Percentiles rank a stretch among this genome's conserved stretches.
phyloP scores from a whole-genome alignment of 2,888 invertebrate genomes.

The Aspidiotus destructor region DNA sequence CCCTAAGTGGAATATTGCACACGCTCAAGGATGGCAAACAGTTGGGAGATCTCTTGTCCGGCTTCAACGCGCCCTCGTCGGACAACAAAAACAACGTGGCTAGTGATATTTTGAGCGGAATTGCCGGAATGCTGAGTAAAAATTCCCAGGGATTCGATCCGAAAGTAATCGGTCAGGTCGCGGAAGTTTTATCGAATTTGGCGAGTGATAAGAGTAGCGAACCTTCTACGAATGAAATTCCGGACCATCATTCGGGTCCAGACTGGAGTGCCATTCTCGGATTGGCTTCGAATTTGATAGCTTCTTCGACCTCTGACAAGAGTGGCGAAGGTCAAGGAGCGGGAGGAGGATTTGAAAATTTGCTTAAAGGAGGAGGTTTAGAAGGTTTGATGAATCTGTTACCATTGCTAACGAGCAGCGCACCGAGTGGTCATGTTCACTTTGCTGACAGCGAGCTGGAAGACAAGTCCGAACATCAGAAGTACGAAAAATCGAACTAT shows the following conservation, averaged over 20 bases:
- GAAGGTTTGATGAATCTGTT: slow-evolving; percentile 48
- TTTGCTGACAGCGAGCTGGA: slow-evolving; percentile 47
- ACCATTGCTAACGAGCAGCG: slow-evolving; percentile 56
- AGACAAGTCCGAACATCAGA: slow-evolving; percentile 50
- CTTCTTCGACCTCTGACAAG: slow-evolving; percentile 21
- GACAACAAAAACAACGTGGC: slow-evolving; percentile 27
- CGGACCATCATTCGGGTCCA: slow-evolving; percentile 27
- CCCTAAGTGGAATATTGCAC: slow-evolving; percentile 56
- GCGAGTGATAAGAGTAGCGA: slow-evolving; percentile 36
- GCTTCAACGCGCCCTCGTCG: slow-evolving; percentile 22
- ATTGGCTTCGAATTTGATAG: slow-evolving; percentile 35
- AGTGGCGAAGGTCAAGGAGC: slow-evolving; percentile 38
- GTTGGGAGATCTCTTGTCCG: slow-evolving; percentile 39
- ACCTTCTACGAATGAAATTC: slow-evolving; percentile 31
- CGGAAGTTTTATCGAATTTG: slow-evolving; percentile 46
- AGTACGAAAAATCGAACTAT: slow-evolving; percentile 50
- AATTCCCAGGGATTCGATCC: slow-evolving; percentile 41
- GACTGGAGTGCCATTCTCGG: slow-evolving; percentile 36
- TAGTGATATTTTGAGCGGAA: slow-evolving; percentile 27
- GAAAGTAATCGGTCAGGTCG: slow-evolving; percentile 50
- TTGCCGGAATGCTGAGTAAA: slow-evolving; percentile 27
- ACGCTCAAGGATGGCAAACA: slow-evolving; percentile 57
- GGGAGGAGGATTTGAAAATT: slow-evolving; percentile 38
- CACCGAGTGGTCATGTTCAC: slow-evolving; percentile 44
- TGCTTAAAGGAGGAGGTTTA: slow-evolving; percentile 43